These are phyloP conservation scores for Agelas oroides DNA, from an alignment of 37 sponge, comb jelly and placozoan genomes.

Conservation along the genomic window DNA sequence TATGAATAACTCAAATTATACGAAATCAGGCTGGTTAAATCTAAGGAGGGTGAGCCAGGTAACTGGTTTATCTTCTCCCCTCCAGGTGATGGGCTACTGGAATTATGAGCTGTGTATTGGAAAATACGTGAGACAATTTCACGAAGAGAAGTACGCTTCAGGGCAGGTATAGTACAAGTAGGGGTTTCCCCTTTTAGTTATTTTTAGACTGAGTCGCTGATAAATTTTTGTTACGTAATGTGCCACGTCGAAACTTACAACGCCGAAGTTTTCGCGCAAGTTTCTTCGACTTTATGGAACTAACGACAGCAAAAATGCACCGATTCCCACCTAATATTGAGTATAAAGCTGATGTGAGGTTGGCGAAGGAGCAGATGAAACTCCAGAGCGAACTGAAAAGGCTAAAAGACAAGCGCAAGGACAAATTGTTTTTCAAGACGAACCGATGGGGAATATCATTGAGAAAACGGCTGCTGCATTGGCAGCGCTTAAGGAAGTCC, in stretches of 20 bases:
- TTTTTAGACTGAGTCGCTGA: background rate
- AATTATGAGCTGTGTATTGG: constrained; percentile 79
- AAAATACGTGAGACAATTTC: constrained; percentile 67
- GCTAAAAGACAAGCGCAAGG: too few species aligned
- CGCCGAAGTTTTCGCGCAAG: background rate
- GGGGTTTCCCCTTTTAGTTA: background rate
- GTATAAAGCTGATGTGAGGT: background rate
- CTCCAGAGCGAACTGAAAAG: background rate
- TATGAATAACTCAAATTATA: too few species aligned
- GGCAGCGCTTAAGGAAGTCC: constrained; percentile 28
- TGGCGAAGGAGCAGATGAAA: background rate
- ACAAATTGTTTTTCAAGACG: too few species aligned
- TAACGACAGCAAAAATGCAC: too few species aligned
- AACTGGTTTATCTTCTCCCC: background rate
- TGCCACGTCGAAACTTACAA: background rate
- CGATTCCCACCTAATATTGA: background rate
- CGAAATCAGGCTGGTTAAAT: too few species aligned
- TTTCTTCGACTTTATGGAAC: too few species aligned
- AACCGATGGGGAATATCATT: too few species aligned
- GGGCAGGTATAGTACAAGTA: background rate
- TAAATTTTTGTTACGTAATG: background rate
- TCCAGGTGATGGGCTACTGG: constrained; percentile 81
- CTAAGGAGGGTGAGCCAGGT: background rate
- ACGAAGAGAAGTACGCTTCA: constrained; percentile 35
- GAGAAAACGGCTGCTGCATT: too few species aligned